Base-by-base conservation (phyloP, 30 jellyfish, hydroid and myxozoan genomes). In the Hydractinia echinata region DNA sequence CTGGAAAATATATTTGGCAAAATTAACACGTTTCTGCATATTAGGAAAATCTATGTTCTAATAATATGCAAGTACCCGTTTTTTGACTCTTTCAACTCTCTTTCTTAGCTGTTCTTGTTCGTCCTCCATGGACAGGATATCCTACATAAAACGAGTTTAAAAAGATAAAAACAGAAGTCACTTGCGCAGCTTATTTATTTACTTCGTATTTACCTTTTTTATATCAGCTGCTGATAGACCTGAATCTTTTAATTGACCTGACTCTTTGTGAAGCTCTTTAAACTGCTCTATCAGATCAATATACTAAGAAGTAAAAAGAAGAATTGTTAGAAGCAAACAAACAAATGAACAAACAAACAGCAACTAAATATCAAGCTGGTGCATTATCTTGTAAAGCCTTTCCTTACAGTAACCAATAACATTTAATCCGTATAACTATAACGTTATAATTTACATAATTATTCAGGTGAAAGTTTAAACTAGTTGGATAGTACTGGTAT, bases 41-140 rank as follows among this genome's bases (percentile, higher is more conserved):
- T 11, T 16, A 11, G 19, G 15, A 30, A 30, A 30, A 0, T 30
- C 44, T 30, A 30, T 1, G 44, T 30, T 30, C 44, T 30, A 0
- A 30, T 30, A 30, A 30, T 30, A 30, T 30, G 9, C 15, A 55
- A 78, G 70, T 76, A 89, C 96, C 85, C 96, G 73, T 71, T 69
- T 79, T 61, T 83, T 79, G 50, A 89, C 87, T 48, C 96, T 77
- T 53, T 89, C 96, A 21, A 89, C 76, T 61, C 96, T 67, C 50
- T 84, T 84, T 39, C 64, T 76, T 5, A 89, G 90, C 86, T 89
- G 96, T 61, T 89, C 95, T 51, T 84, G 83, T 55, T 89, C 96
- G 61, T 89, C 96, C 61, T 89, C 96, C 96, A 89, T 89, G 44
- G 96, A 66, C 50, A 84, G 50, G 7, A 89, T 89, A 58, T 89